A percentile compares a stretch with the other conserved stretches of the same genome.
These are phyloP conservation scores for Macrobrachium nipponense DNA, from an alignment of 1,140 invertebrate genomes.

Conservation along the genomic window DNA sequence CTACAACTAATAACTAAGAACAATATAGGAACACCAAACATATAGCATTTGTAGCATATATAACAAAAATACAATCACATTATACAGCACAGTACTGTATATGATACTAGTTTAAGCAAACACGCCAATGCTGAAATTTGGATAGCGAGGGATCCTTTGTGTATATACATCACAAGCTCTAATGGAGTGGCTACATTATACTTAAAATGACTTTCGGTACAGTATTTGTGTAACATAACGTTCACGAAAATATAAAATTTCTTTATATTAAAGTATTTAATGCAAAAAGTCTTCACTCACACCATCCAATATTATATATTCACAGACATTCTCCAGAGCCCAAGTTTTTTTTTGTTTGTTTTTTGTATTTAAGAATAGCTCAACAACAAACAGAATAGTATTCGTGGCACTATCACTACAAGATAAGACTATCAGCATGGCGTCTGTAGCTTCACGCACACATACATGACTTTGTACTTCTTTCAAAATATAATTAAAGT, in stretches of 20 bases:
- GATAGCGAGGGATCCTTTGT: slow-evolving; percentile 26
- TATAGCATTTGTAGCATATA: slow-evolving; percentile 54
- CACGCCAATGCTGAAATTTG: slow-evolving; percentile 42
- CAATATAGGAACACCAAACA: slow-evolving; percentile 59
- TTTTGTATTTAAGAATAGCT: slow-evolving; percentile 27
- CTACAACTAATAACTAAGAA: slow-evolving; percentile 58
- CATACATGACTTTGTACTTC: slow-evolving; percentile 55
- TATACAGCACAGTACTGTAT: slow-evolving; percentile 47
- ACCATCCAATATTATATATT: not conserved
- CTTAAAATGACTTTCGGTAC: slow-evolving; percentile 28
- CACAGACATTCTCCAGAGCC: slow-evolving; percentile 44
- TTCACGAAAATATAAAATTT: not conserved
- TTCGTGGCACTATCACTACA: slow-evolving; percentile 21
- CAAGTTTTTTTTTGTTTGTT: not conserved
- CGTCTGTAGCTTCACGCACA: slow-evolving; percentile 22
- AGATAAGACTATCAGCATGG: slow-evolving; percentile 19
- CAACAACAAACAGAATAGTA: slow-evolving; percentile 33
- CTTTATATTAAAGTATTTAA: too few species aligned
- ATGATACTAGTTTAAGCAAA: slow-evolving; percentile 39
- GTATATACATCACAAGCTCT: slow-evolving; percentile 49
- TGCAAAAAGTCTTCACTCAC: not conserved
- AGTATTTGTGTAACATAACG: slow-evolving; percentile 5
- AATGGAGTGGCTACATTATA: slow-evolving; percentile 5
- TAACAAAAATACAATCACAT: slow-evolving; percentile 55
- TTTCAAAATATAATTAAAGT: slow-evolving; percentile 51